phyloP scores from a whole-genome alignment of 2,888 invertebrate species.

The Heliconius charithonia region DNA sequence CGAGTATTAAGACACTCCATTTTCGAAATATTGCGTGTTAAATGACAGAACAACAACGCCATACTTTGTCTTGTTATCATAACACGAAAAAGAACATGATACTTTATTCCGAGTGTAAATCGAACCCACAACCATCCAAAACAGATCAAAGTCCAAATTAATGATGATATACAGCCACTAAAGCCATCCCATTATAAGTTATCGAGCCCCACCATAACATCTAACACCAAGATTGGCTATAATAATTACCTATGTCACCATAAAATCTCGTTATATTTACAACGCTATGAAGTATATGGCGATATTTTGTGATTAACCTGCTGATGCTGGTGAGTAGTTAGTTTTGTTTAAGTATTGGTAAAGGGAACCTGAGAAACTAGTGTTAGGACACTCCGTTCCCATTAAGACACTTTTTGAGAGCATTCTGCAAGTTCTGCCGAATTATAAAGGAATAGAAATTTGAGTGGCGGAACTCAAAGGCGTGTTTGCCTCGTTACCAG shows the following conservation, averaged over 20 bases:
- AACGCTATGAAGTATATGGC: conserved; percentile 28
- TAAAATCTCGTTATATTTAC: conserved; percentile 42
- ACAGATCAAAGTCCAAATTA: neutral
- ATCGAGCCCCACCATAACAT: conserved; percentile 30
- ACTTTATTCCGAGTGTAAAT: neutral
- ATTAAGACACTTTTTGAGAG: too few relatives aligned
- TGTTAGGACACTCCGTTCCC: too few relatives aligned
- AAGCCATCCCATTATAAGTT: conserved; percentile 24
- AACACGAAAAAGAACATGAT: too few relatives aligned
- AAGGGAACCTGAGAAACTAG: too few relatives aligned
- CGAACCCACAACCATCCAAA: neutral
- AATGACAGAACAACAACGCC: too few relatives aligned
- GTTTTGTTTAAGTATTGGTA: neutral
- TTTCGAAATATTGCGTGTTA: too few relatives aligned
- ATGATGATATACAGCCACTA: conserved; percentile 7
- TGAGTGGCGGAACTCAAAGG: too few relatives aligned
- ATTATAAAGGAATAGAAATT: too few relatives aligned
- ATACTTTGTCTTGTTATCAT: too few relatives aligned
- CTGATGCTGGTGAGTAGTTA: neutral
- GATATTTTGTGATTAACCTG: conserved; percentile 24
- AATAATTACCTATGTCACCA: conserved; percentile 61
- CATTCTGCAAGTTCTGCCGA: too few relatives aligned
- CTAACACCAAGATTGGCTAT: conserved; percentile 51
- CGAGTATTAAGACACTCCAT: too few relatives aligned
- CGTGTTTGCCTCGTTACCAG: too few relatives aligned